These are phyloP conservation scores for Aurelia aurita DNA, from an alignment of 30 jellyfish, hydroid and myxozoan genomes.

Conservation along the genomic window DNA sequence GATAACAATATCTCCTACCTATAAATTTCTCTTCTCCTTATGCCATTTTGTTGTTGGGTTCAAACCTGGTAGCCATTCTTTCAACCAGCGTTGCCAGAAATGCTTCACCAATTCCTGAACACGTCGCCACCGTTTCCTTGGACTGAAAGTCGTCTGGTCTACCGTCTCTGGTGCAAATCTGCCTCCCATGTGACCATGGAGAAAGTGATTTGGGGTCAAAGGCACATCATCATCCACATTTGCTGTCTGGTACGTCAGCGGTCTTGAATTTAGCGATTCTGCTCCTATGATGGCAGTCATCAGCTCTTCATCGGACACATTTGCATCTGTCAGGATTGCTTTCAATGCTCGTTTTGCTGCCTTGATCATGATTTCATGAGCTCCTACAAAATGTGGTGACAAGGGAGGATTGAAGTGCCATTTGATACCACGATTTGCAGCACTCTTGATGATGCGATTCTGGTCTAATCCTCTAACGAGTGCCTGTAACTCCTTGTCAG, in stretches of 20 bases:
- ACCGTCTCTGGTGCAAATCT: too few species aligned
- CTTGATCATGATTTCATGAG: conserved; percentile 43
- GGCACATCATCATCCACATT: too few species aligned
- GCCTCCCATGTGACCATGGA: conserved; percentile 66
- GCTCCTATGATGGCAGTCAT: conserved; percentile 37
- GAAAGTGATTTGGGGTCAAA: conserved; percentile 54
- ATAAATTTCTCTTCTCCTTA: too few species aligned
- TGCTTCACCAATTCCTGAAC: too few species aligned
- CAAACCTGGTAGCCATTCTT: too few species aligned
- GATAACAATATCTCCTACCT: too few species aligned
- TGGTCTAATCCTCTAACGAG: conserved; percentile 35
- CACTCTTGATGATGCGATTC: conserved; percentile 21
- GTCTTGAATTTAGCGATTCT: conserved; percentile 60
- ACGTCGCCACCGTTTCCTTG: too few species aligned
- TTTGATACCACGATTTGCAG: too few species aligned
- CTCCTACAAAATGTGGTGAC: conserved; percentile 76
- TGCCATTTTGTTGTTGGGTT: too few species aligned
- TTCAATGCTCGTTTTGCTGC: conserved; percentile 66
- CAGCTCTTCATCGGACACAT: too few species aligned
- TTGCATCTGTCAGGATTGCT: too few species aligned
- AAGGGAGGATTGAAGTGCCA: conserved; percentile 72
- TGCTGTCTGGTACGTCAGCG: conserved; percentile 52
- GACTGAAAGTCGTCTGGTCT: conserved; percentile 14
- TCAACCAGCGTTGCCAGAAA: too few species aligned
- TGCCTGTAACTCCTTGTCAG: conserved; percentile 41